Base-by-base conservation (phyloP, 2,113 vertebrate genomes). In the Hemicordylus capensis region DNA sequence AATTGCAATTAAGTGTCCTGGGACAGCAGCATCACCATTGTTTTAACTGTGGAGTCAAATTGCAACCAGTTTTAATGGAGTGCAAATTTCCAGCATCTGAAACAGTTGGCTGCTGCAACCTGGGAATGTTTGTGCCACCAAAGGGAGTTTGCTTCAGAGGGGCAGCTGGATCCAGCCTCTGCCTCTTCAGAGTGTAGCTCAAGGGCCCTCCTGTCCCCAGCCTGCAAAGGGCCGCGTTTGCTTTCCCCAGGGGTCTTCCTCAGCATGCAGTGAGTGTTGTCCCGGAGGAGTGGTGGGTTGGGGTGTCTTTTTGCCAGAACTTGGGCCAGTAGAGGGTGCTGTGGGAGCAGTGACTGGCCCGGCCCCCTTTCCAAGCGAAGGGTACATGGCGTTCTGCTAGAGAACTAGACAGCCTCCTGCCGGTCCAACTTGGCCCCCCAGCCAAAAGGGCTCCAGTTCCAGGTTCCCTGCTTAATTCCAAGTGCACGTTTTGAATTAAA, bases 241-340 rank as follows among this genome's bases (percentile, higher is more conserved):
- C 46, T 67, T n/a, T n/a, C 8, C 28, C 24, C 8, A 8, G 34
- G 15, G 6, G 6, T 51, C 48, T 12, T 51, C 48, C 48, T 51
- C 48, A 6, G 12, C 48, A 51, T 34, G 34, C 56, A 4, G 37
- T 34, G 24, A 11, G 66, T 28, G 39, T 2, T 73, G n/a, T 31
- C 69, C 42, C 37, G 42, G 81, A 28, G 46, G 44, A 54, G 19
- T 66, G 46, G 42, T 31, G 3, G 6, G 48, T 51, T 6, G 48
- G 6, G 6, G 6, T 51, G 48, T 28, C 12, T 37, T 39, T 51
- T 3, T 6, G 6, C n/a, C 26, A 2, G 6, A 34, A 4, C 82
- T 72, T 59, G 3, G 19, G 0, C 48, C 12, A 4, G 37, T 0
- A 1, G 19, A 56, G 72, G 28, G 7, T 48, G 66, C 1, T 1